Base-by-base conservation (phyloP, 2,113 vertebrate species). In the Archocentrus centrarchus region DNA sequence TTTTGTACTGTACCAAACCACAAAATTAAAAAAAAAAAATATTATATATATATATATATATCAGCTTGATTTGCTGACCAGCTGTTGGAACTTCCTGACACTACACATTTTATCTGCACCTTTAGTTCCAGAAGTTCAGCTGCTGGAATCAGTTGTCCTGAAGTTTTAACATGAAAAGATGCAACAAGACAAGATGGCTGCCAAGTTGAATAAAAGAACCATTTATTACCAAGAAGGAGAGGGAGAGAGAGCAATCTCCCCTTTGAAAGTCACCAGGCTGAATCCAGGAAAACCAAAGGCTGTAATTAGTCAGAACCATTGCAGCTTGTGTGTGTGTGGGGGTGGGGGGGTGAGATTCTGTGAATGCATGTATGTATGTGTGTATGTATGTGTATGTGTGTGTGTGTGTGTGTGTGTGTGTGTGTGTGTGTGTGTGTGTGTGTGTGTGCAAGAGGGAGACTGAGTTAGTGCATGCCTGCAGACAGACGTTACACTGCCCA, bases 241-340 rank as follows among this genome's bases (percentile, higher is more conserved):
- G 50, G n/a, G 81, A 63, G 84, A 61, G 90, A 81, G 89, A 64
- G 87, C 83, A 85, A 90, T 91, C 84, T 80, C 47, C 44, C 55
- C 60, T 87, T 88, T 90, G 86, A 90, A 92, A 93, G 89, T 88
- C 87, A 93, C 75, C 81, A 80, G 66, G 81, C 80, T 81, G 87
- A 89, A 83, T 84, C 70, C 85, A 88, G 61, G 14, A 81, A 90
- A 92, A 89, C 77, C 77, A 86, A 90, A 92, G 80, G 77, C 84
- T 94, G 89, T 85, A 92, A 94, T 94, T 92, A 93, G 84, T 88
- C 86, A 50, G 64, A 85, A 50, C 79, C 87, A 90, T 91, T 89
- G 88, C 70, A 91, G 83, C 18, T 39, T 79, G 85, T 87, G 68
- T 84, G 59, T 63, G 60, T 35, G 32, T 1, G 32, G 6, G 32